Conservation (phyloP, 1,140 invertebrate species). For the Palaemon carinicauda region DNA sequence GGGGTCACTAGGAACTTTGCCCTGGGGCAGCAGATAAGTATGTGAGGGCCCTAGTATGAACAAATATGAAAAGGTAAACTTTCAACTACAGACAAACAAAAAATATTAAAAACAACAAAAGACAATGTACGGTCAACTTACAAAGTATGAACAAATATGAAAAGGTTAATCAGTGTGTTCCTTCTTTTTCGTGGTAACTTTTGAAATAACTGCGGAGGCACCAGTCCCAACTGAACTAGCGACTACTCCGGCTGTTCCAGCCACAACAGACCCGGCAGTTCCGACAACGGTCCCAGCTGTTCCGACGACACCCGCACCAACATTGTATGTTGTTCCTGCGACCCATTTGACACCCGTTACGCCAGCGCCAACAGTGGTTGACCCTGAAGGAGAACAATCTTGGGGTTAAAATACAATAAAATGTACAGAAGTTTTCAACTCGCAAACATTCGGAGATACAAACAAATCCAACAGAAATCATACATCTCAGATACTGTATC, state of each 20-base stretch:
- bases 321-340: constrained; percentile 58
- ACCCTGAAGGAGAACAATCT: constrained; percentile 8
- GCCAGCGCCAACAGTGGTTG: constrained; percentile 51
- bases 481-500: too few species aligned
- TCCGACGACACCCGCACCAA: constrained; percentile 52
- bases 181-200: constrained; percentile 53
- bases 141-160: not conserved
- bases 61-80: too few species aligned
- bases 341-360: constrained; percentile 57
- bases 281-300: constrained; percentile 48
- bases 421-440: too few species aligned
- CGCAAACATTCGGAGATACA: too few species aligned
- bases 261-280: not conserved
- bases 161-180: constrained; percentile 51
- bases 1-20: too few species aligned
- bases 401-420: too few species aligned
- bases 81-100: too few species aligned
- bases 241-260: constrained; percentile 20
- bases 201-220: constrained; percentile 51
- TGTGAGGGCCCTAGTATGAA: too few species aligned
- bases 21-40: too few species aligned
- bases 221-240: constrained; percentile 42
- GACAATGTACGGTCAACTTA: not conserved
- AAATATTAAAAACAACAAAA: not conserved
- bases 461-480: too few species aligned